Base-by-base conservation (phyloP, 1,140 invertebrate genomes). In the Frieseomelitta varia region DNA sequence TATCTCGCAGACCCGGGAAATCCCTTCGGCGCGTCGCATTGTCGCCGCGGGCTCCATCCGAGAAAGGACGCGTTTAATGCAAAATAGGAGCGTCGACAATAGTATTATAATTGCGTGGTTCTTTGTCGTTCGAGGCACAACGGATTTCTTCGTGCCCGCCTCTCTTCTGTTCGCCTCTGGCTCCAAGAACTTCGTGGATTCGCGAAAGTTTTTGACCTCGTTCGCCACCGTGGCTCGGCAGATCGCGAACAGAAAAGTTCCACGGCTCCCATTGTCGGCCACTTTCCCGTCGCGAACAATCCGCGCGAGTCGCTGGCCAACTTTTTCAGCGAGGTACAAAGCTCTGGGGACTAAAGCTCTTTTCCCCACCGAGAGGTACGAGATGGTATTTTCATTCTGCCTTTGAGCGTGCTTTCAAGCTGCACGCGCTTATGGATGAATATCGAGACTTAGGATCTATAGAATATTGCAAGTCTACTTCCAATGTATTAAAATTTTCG, bases 141-240 rank as follows among this genome's bases (percentile, higher is more conserved):
- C 81, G 17, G 69, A 84, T 80, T 85, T 85, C 77, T 79, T 75
- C 78, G 72, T 71, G 72, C 77, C 79, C 84, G 84, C 84, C 84
- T 81, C 67, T 81, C 61, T 76, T 76, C 72, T 85, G 71, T 85
- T 75, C 84, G 39, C 63, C 84, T 24, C 63, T 2, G 51, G 14
- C 21, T 21, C 47, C n/a, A 39, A 69, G 24, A 81, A 76, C 72
- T 84, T 84, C 2, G 68, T 27, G 14, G 76, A 80, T 34, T 65
- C 82, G 68, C 30, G 47, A 79, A 81, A 87, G 65, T 87, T 84
- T 79, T 87, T 74, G 58, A 80, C 83, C 83, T 15, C 77, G 77
- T 74, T 84, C 51, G 53, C 39, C 39, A 12, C 34, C 67, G 1
- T 4, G 21, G 0, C 27, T 4, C 53, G 39, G 15, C 14, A 12